Evolutionary conservation across 2,888 invertebrate genomes (phyloP), one percentile per base, ranked within the genome.

Genomic region (Ophonus ardosiacus): DNA sequence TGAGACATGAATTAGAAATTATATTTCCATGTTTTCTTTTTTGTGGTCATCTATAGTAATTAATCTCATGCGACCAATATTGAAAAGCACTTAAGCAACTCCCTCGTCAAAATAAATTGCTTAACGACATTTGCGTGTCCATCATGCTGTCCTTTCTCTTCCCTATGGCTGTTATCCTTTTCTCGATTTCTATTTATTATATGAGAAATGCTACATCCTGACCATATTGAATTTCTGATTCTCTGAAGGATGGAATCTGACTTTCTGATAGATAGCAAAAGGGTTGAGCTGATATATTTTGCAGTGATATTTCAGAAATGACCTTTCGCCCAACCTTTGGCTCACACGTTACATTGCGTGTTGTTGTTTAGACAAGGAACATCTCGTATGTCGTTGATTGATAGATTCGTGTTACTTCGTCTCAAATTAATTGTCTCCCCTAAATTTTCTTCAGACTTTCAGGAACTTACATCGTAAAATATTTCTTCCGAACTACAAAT

Each of bases 301-400:
- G 57, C 38, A 78, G 43, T 59, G 59, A 78, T 78, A 78, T 78
- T 78, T 78, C 59, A 78, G 78, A 56, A 56, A 57, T 78, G 78
- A 78, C 78, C 78, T 78, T 78, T 78, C 57, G n/a, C 0, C 21
- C 38, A 59, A 78, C 59, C 78, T 78, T 57, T 74, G 40, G 17
- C 71, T 51, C 31, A 78, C 78, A 78, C 78, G 78, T 78, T 56
- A 78, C 15, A 78, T 78, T 78, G 78, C 78, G 78, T 78, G 78
- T 57, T 57, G 71, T 74, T 74, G 43, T 74, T 40, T 43, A 74
- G 71, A 74, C 71, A 74, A 10, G 6, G 71, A 43, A 40, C 43
- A 43, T 74, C 71, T 74, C 71, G 71, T 74, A 74, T 74, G 71
- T 74, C 71, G 43, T 74, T 74, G 71, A 74, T 74, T 74, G 71